phyloP scores from a whole-genome alignment of 2,888 invertebrate genomes.

The Coelogynopora nodosa region DNA sequence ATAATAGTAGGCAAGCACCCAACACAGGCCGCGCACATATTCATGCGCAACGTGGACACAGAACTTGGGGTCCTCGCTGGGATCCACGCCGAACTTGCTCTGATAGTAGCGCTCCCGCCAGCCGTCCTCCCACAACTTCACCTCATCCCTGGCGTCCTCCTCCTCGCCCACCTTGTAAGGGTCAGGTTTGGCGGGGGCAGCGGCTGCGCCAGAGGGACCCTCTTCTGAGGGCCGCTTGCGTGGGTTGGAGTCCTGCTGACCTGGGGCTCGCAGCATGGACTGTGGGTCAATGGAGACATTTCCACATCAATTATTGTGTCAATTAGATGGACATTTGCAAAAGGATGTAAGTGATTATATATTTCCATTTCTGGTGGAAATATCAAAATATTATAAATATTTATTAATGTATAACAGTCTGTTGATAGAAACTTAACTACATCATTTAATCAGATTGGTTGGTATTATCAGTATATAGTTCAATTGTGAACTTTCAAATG shows the following conservation, averaged over 20 bases:
- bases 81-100: constrained; percentile 63
- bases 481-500: no score
- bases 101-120: constrained; percentile 97
- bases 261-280: not conserved
- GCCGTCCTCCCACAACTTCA: constrained; percentile 77
- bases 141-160: constrained; percentile 38
- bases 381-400: no score
- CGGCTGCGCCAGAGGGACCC: not conserved
- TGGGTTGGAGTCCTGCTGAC: not conserved
- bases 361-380: no score
- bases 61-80: constrained; percentile 67
- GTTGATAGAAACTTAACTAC: no score
- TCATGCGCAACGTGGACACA: constrained; percentile 68
- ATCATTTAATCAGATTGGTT: no score
- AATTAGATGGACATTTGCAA: no score
- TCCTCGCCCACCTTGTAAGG: constrained; percentile 39
- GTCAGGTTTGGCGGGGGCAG: not conserved
- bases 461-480: no score
- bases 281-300: no score
- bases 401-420: no score
- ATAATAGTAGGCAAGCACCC: constrained; percentile 97
- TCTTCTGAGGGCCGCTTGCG: constrained; percentile 4
- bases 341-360: no score
- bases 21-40: constrained; percentile 90
- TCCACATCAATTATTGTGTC: no score